Base-by-base conservation (phyloP, 92 coral and sea anemone species). In the Epizoanthus illoricatus region DNA sequence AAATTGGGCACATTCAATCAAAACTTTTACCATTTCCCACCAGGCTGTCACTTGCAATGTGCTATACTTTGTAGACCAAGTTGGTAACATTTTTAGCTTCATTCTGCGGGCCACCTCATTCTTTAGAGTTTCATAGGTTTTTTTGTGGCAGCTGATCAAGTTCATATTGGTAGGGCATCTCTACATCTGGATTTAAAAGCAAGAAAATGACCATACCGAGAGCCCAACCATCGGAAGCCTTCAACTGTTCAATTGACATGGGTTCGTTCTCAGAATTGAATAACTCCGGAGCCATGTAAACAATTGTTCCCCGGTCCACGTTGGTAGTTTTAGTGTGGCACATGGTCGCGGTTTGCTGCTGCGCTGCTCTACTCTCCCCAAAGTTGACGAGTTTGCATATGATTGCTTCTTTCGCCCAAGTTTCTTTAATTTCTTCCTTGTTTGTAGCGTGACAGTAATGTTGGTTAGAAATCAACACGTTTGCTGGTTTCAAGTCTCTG, bases 401-500 rank as follows among this genome's bases (percentile, higher is more conserved):
- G 8, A 69, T 85, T 13, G 78, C 79, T 43, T 80, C 84, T 39
- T 23, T 49, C 55, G 62, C 18, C 89, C 89, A 86, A 28, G 73
- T 83, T 64, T 76, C 85, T 21, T 66, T 18, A n/a, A 71, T 33
- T 52, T 78, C 72, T 7, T 65, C 65, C 15, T 70, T 71, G 18
- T 60, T 17, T 42, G 64, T 79, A 16, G 79, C 33, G 42, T 62
- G 41, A 47, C 81, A 76, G 64, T 86, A 90, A 67, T 90, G 88
- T 49, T 73, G 81, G 75, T 90, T 87, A 39, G 91, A 84, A 65
- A 81, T 78, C 45, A 88, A 70, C 24, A 85, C 84, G 59, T 85
- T 88, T 23, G 73, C 75, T 9, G 91, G 89, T 58, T 85, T 79
- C 15, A 87, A 39, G 88, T 86, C 90, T 49, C 90, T 84, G 79